Evolutionary conservation across 2,113 vertebrate genomes (phyloP).

Genomic region (Psittacara wagleri): DNA sequence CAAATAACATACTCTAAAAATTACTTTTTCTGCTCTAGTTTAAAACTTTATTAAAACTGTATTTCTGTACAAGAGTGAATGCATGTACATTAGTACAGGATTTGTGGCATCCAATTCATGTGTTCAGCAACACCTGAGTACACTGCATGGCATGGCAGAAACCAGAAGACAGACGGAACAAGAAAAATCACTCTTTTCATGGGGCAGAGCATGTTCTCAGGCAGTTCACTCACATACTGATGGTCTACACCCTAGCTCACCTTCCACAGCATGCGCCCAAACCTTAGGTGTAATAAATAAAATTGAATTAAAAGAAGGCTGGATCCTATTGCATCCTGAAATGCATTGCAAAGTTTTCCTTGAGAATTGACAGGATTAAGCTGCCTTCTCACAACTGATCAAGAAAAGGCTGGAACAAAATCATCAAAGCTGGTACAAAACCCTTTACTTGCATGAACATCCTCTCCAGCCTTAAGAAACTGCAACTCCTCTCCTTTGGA

Average conservation of each 20-base stretch:
- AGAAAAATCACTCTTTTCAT: neutral
- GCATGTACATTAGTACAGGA: neutral
- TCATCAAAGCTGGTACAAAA: neutral
- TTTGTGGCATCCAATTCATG: neutral
- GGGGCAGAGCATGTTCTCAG: neutral
- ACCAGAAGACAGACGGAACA: neutral
- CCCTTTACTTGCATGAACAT: neutral
- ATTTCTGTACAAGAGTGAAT: neutral
- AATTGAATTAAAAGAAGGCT: neutral
- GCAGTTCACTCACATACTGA: neutral
- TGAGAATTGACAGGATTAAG: neutral
- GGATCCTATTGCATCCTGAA: neutral
- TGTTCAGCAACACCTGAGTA: neutral
- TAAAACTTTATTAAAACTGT: neutral
- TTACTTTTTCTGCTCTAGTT: neutral
- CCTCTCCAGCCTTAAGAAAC: neutral
- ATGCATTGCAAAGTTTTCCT: neutral
- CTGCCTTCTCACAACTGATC: neutral
- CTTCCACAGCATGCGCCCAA: neutral
- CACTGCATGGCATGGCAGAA: fast-evolving
- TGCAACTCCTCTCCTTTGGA: neutral
- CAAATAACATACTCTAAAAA: neutral
- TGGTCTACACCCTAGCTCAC: neutral
- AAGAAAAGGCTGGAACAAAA: neutral
- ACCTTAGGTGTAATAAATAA: neutral